A percentile compares a stretch with the other conserved stretches of the same genome.
Conservation (phyloP, 1,140 invertebrate species). For the Campoletis sonorensis region DNA sequence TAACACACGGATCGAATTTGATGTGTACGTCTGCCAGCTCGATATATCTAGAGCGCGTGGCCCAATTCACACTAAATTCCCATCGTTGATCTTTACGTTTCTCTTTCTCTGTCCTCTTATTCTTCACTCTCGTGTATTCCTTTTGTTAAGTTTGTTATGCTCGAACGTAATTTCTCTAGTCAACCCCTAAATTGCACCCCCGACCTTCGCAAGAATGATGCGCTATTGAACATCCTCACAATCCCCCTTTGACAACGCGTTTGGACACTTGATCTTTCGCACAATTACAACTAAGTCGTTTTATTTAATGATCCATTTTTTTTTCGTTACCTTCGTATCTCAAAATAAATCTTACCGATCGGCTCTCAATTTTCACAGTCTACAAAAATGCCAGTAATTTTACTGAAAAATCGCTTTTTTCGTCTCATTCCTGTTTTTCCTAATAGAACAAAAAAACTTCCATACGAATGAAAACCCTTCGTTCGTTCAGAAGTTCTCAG, state of each 20-base stretch:
- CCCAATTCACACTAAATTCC: constrained; percentile 60
- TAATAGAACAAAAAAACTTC: no score
- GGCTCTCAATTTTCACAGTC: no score
- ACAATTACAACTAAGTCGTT: constrained; percentile 10
- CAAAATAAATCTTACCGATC: no score
- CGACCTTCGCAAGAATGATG: constrained; percentile 35
- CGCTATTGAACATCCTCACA: constrained; percentile 16
- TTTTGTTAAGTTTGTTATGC: not conserved
- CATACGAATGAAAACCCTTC: no score
- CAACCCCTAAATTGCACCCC: constrained; percentile 27
- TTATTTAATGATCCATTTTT: not conserved
- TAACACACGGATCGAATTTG: constrained; percentile 41
- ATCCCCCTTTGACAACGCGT: not conserved
- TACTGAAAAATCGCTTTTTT: no score
- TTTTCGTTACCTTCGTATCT: no score
- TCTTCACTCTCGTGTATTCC: constrained; percentile 3
- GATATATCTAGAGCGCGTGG: constrained; percentile 61
- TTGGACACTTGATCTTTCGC: constrained; percentile 46
- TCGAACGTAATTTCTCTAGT: constrained; percentile 5
- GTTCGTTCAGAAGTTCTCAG: no score
- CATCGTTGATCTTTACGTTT: constrained; percentile 31
- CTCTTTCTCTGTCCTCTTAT: constrained; percentile 18
- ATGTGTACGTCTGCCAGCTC: not conserved
- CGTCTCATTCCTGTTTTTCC: no score
- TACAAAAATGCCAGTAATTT: no score